Percentiles rank a stretch among this genome's conserved stretches.
phyloP scores from a whole-genome alignment of 2,113 vertebrate species.

The Corvus moneduloides region DNA sequence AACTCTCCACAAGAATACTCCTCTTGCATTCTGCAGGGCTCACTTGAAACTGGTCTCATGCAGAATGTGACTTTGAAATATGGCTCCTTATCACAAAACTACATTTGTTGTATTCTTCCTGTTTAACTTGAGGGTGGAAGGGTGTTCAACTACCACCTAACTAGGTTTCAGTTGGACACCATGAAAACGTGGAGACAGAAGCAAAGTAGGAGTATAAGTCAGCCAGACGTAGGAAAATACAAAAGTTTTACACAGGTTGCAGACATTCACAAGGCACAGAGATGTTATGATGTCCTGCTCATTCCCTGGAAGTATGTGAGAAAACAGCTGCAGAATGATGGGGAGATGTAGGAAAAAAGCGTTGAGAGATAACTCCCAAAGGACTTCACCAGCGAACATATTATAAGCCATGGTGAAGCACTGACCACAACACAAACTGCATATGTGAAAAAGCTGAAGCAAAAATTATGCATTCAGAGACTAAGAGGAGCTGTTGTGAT shows the following conservation, averaged over 20 bases:
- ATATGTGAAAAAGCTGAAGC: not conserved
- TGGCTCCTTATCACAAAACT: not conserved
- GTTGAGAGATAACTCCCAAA: not conserved
- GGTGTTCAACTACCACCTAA: not conserved
- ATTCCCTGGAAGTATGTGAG: not conserved
- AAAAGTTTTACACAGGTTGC: not conserved
- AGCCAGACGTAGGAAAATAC: not conserved
- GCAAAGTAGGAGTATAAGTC: not conserved
- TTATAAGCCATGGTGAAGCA: not conserved
- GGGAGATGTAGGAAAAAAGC: not conserved
- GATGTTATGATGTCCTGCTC: not conserved
- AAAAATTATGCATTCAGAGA: not conserved
- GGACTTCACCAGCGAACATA: not conserved
- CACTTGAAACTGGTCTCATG: not conserved
- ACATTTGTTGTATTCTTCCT: not conserved
- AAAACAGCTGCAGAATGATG: not conserved
- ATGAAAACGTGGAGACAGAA: not conserved
- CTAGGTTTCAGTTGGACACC: not conserved
- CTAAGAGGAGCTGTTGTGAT: not conserved
- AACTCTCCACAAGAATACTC: not conserved
- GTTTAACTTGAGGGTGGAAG: not conserved
- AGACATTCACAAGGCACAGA: not conserved
- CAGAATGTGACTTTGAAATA: not conserved
- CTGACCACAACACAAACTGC: not conserved
- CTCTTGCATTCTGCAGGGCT: not conserved